Evolutionary conservation across 2,797 vertebrate genomes (phyloP).

Genomic region (Hipposideros larvatus): DNA sequence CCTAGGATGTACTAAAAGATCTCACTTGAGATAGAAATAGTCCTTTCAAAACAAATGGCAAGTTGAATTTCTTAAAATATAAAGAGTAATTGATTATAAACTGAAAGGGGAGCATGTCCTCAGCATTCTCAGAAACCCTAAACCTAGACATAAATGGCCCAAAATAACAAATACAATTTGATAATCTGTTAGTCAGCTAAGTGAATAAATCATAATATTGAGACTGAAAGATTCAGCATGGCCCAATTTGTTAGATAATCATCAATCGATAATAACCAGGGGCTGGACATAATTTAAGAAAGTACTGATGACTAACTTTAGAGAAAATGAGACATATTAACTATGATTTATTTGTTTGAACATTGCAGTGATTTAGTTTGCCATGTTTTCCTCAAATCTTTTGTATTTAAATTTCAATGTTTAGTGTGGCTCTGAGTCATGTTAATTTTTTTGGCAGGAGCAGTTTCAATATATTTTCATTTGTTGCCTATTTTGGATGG

Average conservation of each 20-base stretch:
- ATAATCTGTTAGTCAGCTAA: not conserved
- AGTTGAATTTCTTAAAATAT: not conserved
- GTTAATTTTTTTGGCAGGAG: not conserved
- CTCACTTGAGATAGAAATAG: not conserved
- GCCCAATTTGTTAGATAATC: not conserved
- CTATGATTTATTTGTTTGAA: not conserved
- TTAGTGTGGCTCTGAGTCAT: not conserved
- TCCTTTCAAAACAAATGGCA: not conserved
- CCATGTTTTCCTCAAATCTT: not conserved
- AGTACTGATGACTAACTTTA: not conserved
- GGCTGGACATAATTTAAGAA: not conserved
- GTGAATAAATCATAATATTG: not conserved
- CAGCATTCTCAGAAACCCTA: not conserved
- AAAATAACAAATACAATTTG: not conserved
- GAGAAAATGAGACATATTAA: not conserved
- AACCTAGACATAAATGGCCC: not conserved
- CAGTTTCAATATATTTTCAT: constrained; percentile 55
- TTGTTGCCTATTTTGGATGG: not conserved
- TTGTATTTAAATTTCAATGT: not conserved
- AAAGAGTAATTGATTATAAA: not conserved
- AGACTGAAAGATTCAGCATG: not conserved
- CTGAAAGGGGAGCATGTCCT: not conserved
- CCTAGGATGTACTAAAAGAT: not conserved
- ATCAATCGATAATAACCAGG: not conserved
- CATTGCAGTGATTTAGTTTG: not conserved